Percentiles rank a stretch among this genome's conserved stretches.
These are phyloP conservation scores for Polymixis lichenea DNA, from an alignment of 2,888 invertebrate species.

Conservation along the genomic window DNA sequence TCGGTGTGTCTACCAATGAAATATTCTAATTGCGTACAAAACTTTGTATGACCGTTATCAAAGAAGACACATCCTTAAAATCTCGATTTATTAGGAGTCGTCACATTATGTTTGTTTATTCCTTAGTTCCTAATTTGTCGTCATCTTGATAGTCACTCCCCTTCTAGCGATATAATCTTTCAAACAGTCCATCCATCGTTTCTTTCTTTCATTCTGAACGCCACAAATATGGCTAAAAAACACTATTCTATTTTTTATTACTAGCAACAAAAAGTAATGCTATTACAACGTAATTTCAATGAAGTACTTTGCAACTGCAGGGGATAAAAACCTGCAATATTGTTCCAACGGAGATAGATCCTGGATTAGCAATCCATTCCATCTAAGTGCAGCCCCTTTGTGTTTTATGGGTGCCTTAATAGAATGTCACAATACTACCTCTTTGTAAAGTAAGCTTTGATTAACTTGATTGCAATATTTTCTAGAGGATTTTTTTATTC, in stretches of 20 bases:
- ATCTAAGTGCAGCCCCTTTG: slow-evolving; percentile 42
- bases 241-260: neutral
- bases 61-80: no score
- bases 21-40: no score
- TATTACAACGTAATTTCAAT: slow-evolving; percentile 35
- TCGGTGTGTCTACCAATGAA: no score
- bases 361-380: slow-evolving; percentile 58
- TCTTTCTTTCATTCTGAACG: no score
- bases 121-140: no score
- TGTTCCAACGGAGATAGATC: slow-evolving; percentile 10
- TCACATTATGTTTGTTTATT: no score
- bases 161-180: no score
- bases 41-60: no score
- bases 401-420: slow-evolving; percentile 46
- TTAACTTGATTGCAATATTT: slow-evolving; percentile 18
- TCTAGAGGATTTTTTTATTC: neutral
- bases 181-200: no score
- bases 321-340: slow-evolving; percentile 35
- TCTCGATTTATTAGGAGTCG: no score
- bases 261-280: slow-evolving; percentile 19
- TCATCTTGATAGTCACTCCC: no score
- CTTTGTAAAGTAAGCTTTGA: slow-evolving; percentile 27
- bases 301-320: slow-evolving; percentile 17
- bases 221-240: no score
- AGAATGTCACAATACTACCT: slow-evolving; percentile 20